These are phyloP conservation scores for Macropus fuliginosus DNA, from an alignment of 2,797 vertebrate species.

Conservation along the genomic window DNA sequence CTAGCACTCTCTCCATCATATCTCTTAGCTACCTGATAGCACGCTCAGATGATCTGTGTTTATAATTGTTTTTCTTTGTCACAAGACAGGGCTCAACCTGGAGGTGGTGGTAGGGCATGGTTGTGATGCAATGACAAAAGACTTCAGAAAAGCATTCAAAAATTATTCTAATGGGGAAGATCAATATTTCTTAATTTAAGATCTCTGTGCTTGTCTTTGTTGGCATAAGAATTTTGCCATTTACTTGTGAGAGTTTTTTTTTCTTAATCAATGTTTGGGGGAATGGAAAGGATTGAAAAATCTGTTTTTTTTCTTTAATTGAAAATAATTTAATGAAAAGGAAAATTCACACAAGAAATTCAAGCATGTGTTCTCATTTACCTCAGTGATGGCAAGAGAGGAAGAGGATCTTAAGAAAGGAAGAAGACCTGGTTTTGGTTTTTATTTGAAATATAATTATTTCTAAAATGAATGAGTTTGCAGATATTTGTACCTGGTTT, in stretches of 20 bases:
- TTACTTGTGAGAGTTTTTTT: background rate
- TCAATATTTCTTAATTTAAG: background rate
- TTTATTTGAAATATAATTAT: background rate
- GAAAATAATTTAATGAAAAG: background rate
- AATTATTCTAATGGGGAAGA: background rate
- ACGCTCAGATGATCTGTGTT: background rate
- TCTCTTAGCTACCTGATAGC: background rate
- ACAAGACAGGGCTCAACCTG: background rate
- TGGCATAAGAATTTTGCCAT: background rate
- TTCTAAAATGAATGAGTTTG: background rate
- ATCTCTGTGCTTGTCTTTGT: background rate
- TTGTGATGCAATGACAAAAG: background rate
- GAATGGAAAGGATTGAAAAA: background rate
- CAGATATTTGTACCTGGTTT: background rate
- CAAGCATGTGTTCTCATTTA: background rate
- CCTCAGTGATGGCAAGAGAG: background rate
- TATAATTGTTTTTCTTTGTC: background rate
- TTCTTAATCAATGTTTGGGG: background rate
- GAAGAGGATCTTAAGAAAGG: background rate
- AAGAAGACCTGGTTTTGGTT: background rate
- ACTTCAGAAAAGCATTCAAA: background rate
- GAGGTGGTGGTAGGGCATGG: background rate
- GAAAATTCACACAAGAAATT: background rate
- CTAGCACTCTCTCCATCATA: background rate
- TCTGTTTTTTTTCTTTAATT: background rate